These are phyloP conservation scores for Smittia aterrima DNA, from an alignment of 2,888 invertebrate genomes.

Conservation along the genomic window DNA sequence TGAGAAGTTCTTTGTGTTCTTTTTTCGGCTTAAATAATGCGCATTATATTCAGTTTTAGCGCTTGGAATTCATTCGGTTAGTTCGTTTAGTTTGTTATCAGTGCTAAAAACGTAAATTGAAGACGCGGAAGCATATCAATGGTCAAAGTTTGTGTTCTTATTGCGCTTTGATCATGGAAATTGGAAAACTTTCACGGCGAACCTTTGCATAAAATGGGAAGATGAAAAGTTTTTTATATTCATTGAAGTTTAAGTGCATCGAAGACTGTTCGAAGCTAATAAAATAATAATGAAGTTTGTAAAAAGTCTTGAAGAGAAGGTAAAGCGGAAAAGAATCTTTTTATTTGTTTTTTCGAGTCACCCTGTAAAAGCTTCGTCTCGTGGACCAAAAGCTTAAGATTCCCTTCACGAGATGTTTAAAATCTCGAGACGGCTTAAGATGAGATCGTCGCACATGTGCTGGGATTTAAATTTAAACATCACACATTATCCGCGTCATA, in stretches of 20 bases:
- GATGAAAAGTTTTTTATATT: no score
- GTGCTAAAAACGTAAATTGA: constrained; percentile 10
- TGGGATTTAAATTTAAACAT: constrained; percentile 1
- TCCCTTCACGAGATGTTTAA: no score
- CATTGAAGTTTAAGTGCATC: no score
- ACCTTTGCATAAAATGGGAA: no score
- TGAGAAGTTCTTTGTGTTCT: constrained; percentile 22
- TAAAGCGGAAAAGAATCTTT: no score
- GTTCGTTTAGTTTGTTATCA: constrained; percentile 15
- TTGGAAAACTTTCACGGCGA: background rate
- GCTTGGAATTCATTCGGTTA: background rate
- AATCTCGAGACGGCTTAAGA: background rate
- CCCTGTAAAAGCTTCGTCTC: no score
- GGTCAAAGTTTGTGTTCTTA: background rate
- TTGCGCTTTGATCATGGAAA: background rate
- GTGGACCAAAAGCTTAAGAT: no score
- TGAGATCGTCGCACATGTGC: background rate
- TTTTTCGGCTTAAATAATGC: constrained; percentile 16
- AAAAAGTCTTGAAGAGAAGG: no score
- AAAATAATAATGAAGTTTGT: no score
- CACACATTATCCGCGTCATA: background rate
- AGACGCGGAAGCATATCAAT: background rate
- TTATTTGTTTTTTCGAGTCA: no score
- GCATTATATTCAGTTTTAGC: constrained; percentile 17
- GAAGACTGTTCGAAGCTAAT: no score